These are phyloP conservation scores for Seira musarum DNA, from an alignment of 2,888 invertebrate species.

Conservation along the genomic window DNA sequence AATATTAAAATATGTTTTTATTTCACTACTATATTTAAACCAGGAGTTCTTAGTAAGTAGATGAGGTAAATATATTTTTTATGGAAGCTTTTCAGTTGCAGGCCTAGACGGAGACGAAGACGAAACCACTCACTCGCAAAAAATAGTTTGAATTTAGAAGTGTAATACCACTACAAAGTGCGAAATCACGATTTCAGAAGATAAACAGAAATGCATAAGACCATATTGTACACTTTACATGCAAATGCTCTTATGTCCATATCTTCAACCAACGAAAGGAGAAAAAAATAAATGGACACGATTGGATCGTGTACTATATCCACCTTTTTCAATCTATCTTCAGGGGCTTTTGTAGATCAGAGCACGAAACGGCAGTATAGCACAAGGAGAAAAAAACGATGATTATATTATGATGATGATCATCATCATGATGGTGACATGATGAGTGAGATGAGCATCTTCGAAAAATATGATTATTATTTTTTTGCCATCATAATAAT, in stretches of 20 bases:
- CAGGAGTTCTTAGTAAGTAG: not conserved
- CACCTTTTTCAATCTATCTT: conserved; percentile 45
- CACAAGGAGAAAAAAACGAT: conserved; percentile 29
- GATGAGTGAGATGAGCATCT: conserved; percentile 55
- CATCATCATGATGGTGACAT: conserved; percentile 54
- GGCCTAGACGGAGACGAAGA: not conserved
- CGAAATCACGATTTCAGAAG: conserved; percentile 64
- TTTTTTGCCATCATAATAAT: conserved; percentile 58
- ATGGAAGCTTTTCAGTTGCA: not conserved
- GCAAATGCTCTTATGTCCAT: not conserved
- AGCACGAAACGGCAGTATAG: conserved; percentile 39
- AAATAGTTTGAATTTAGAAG: not conserved
- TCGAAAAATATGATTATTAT: conserved; percentile 60
- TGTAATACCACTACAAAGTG: conserved; percentile 56
- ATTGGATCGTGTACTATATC: conserved; percentile 10
- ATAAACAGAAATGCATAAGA: conserved; percentile 14
- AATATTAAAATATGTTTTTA: not conserved
- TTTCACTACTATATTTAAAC: not conserved
- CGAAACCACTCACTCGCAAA: not conserved
- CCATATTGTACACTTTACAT: conserved; percentile 14
- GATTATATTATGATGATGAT: conserved; percentile 46
- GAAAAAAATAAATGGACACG: conserved; percentile 1
- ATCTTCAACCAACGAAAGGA: not conserved
- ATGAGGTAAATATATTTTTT: conserved; percentile 7
- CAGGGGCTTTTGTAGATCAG: conserved; percentile 59